Conservation (phyloP, 2,888 invertebrate species). For the Ochropacha duplaris region DNA sequence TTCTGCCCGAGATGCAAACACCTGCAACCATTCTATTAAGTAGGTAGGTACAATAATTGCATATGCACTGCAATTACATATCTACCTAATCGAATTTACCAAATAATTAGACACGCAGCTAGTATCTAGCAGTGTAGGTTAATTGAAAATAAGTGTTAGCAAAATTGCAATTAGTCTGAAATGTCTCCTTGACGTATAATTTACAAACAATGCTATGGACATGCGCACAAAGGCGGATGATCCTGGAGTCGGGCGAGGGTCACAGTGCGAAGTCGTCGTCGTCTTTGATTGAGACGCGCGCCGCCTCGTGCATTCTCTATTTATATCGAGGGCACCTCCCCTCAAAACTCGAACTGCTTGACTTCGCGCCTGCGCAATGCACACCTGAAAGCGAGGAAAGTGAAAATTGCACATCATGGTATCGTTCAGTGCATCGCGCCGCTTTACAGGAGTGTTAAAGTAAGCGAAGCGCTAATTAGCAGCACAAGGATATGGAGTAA, state of each 20-base stretch:
- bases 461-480: conserved; percentile 41
- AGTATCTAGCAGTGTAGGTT: background rate
- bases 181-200: conserved; percentile 53
- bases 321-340: conserved; percentile 70
- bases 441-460: conserved; percentile 32
- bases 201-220: conserved; percentile 66
- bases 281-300: conserved; percentile 30
- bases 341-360: conserved; percentile 40
- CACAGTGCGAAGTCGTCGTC: conserved; percentile 27
- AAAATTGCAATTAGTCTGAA: conserved; percentile 17
- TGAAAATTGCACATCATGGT: conserved; percentile 77
- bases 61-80: no score
- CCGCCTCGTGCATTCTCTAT: conserved; percentile 59
- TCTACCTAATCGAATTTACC: background rate
- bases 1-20: no score
- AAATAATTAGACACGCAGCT: background rate
- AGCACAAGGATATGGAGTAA: conserved; percentile 23
- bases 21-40: no score
- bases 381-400: conserved; percentile 64
- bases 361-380: conserved; percentile 67
- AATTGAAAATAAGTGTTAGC: background rate
- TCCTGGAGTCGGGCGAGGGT: conserved; percentile 6
- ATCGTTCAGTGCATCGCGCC: conserved; percentile 45
- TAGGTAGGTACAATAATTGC: no score
- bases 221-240: conserved; percentile 45